Evolutionary conservation across 2,797 vertebrate species (phyloP).

Genomic region (Epinephelus coioides): DNA sequence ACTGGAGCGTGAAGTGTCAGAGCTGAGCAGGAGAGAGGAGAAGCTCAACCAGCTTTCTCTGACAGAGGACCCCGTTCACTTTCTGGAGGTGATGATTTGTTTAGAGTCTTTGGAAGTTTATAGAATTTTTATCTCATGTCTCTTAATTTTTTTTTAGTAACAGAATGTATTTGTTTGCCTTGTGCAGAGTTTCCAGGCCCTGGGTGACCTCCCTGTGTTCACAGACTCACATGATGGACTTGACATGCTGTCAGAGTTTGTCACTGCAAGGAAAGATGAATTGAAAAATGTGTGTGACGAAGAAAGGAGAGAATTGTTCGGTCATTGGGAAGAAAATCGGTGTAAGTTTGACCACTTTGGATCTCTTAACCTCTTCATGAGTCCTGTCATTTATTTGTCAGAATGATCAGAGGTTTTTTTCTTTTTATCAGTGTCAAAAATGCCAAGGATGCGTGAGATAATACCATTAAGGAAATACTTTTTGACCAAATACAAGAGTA

Average conservation of each 20-base stretch:
- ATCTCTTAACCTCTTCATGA: not conserved
- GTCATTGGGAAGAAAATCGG: not conserved
- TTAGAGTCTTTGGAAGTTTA: not conserved
- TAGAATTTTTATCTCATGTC: too few species aligned
- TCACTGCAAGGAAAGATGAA: conserved; percentile 41
- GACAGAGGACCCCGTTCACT: conserved; percentile 62
- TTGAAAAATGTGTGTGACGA: conserved; percentile 37
- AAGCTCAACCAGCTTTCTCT: conserved; percentile 48
- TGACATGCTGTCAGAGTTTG: conserved; percentile 23
- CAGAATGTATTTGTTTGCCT: not conserved
- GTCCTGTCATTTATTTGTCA: not conserved
- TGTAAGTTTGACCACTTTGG: conserved; percentile 29
- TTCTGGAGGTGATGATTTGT: conserved; percentile 60
- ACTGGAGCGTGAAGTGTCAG: conserved; percentile 43
- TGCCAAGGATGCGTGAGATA: rapidly evolving
- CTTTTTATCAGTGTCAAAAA: conserved; percentile 9
- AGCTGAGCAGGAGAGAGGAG: conserved; percentile 46
- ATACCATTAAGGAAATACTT: not conserved
- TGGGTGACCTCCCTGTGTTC: conserved; percentile 27
- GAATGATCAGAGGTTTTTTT: not conserved
- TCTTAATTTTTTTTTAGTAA: not conserved
- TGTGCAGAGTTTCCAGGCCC: conserved; percentile 44
- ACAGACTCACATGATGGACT: not conserved
- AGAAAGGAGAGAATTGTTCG: conserved; percentile 9
- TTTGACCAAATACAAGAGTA: not conserved